Conservation (phyloP, 1,140 invertebrate genomes). For the Maconellicoccus hirsutus region DNA sequence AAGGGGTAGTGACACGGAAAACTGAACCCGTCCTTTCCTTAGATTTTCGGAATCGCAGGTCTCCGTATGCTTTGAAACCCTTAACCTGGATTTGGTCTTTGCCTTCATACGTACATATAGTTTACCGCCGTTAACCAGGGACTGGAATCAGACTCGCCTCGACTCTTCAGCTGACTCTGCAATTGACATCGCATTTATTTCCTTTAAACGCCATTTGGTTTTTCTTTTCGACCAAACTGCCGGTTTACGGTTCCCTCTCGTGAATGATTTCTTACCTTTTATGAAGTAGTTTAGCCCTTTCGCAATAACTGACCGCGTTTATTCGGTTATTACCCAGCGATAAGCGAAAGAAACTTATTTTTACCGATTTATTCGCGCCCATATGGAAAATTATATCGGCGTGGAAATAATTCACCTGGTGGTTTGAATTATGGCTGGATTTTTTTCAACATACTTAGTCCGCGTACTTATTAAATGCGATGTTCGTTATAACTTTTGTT, state of each 20-base stretch:
- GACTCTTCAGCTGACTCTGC: slow-evolving; percentile 6
- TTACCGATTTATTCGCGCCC: not conserved
- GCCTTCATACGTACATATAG: not conserved
- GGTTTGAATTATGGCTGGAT: too few relatives aligned
- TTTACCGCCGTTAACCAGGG: not conserved
- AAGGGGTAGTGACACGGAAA: slow-evolving; percentile 7
- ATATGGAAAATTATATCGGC: slow-evolving; percentile 1
- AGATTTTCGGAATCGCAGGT: not conserved
- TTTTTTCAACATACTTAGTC: too few relatives aligned
- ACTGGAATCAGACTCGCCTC: not conserved
- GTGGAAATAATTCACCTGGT: too few relatives aligned
- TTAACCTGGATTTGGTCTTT: not conserved
- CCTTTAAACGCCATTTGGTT: slow-evolving; percentile 7
- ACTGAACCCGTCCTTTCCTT: not conserved
- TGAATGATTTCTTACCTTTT: slow-evolving; percentile 9
- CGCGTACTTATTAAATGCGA: too few relatives aligned
- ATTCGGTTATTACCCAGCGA: slow-evolving; percentile 1
- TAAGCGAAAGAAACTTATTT: not conserved
- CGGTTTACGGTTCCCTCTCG: not conserved
- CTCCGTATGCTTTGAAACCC: not conserved
- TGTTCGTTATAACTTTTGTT: too few relatives aligned
- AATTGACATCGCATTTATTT: slow-evolving; percentile 9
- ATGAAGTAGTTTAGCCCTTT: not conserved
- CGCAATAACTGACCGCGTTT: slow-evolving; percentile 6
- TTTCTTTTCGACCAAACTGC: slow-evolving; percentile 3